These are phyloP conservation scores for Clepsis dumicolana DNA, from an alignment of 2,888 invertebrate genomes.

Conservation along the genomic window DNA sequence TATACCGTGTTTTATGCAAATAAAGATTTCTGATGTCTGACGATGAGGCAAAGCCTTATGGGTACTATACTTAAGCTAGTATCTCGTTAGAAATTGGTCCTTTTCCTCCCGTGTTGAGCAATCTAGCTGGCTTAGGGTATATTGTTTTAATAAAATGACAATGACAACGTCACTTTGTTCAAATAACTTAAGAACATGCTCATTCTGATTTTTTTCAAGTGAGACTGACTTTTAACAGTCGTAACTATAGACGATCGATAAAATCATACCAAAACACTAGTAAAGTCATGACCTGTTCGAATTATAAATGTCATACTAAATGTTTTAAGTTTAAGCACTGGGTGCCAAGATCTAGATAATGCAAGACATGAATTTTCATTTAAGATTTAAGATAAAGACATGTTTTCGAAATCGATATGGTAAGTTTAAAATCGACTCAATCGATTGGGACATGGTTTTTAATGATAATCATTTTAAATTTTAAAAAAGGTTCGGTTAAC, in stretches of 20 bases:
- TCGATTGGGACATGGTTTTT: neutral
- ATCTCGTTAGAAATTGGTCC: too few relatives aligned
- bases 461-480: neutral
- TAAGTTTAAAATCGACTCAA: neutral
- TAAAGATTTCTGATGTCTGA: too few relatives aligned
- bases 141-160: too few relatives aligned
- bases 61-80: too few relatives aligned
- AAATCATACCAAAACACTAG: neutral
- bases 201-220: too few relatives aligned
- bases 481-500: neutral
- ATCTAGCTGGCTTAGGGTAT: too few relatives aligned
- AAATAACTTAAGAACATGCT: too few relatives aligned
- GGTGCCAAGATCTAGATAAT: slow-evolving; percentile 25
- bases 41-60: too few relatives aligned
- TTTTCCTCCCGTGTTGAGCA: too few relatives aligned
- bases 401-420: slow-evolving; percentile 9
- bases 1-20: too few relatives aligned
- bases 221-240: too few relatives aligned
- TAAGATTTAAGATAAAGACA: slow-evolving; percentile 31
- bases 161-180: too few relatives aligned
- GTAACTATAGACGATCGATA: neutral
- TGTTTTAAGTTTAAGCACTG: neutral
- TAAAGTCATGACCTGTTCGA: neutral
- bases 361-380: slow-evolving; percentile 28
- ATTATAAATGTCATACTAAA: neutral